Percentiles rank a stretch among this genome's conserved stretches.
These are phyloP conservation scores for Thelaira solivaga DNA, from an alignment of 2,888 invertebrate species.

Conservation along the genomic window DNA sequence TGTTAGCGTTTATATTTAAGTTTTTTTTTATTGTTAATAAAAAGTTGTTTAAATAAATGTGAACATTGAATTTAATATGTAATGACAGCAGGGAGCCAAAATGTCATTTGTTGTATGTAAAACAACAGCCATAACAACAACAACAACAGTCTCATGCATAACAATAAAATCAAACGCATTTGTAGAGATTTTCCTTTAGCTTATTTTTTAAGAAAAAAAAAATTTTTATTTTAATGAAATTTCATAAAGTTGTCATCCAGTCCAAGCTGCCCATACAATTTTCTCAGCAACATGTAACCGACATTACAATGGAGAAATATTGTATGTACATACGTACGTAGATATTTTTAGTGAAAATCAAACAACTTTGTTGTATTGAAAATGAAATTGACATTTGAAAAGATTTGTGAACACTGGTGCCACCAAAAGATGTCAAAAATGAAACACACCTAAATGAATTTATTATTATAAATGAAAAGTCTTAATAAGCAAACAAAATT, in stretches of 20 bases:
- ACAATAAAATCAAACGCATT: constrained; percentile 42
- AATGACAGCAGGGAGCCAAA: constrained; percentile 61
- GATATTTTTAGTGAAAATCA: neutral
- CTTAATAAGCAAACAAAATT: no score
- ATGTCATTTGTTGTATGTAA: constrained; percentile 58
- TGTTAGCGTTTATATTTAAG: neutral
- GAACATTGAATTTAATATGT: constrained; percentile 61
- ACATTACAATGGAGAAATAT: constrained; percentile 39
- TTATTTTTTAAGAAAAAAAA: no score
- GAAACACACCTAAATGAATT: constrained; percentile 24
- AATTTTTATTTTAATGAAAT: neutral
- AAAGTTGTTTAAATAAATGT: constrained; percentile 9
- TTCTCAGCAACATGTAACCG: constrained; percentile 11
- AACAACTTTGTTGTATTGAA: constrained; percentile 11
- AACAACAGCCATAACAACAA: neutral
- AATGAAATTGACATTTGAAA: constrained; percentile 45
- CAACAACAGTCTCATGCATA: neutral
- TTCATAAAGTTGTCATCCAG: constrained; percentile 43
- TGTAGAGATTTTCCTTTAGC: constrained; percentile 6
- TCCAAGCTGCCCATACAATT: constrained; percentile 48
- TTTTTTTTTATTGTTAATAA: constrained; percentile 1
- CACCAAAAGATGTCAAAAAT: neutral
- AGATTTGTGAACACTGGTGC: neutral
- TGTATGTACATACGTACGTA: no score
- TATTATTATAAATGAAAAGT: no score